These are phyloP conservation scores for Pelmatolapia mariae DNA, from an alignment of 2,113 vertebrate genomes.

Conservation along the genomic window DNA sequence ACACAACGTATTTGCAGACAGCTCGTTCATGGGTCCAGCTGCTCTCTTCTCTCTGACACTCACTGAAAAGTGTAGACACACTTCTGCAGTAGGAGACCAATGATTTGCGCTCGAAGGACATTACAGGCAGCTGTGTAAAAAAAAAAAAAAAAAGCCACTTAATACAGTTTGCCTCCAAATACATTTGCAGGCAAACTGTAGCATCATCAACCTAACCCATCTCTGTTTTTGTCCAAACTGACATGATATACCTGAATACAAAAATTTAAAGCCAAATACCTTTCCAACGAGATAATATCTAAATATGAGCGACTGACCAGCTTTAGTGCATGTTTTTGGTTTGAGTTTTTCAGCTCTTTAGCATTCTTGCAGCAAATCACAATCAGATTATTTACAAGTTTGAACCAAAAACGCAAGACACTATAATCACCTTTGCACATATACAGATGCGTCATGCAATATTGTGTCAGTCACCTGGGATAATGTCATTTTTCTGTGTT, in stretches of 20 bases:
- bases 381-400: not conserved
- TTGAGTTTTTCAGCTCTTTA: fast-evolving
- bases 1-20: not conserved
- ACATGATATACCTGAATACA: not conserved
- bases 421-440: not conserved
- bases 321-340: fast-evolving
- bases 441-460: not conserved
- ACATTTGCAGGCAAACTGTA: not conserved
- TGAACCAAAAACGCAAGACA: not conserved
- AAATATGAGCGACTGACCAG: fast-evolving
- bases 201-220: not conserved
- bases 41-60: not conserved
- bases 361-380: fast-evolving
- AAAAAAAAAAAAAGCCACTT: not conserved
- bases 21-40: not conserved
- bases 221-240: not conserved
- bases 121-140: not conserved
- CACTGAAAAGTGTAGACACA: not conserved
- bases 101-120: fast-evolving
- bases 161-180: not conserved
- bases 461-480: not conserved
- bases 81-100: not conserved
- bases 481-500: not conserved
- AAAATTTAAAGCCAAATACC: not conserved
- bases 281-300: not conserved